Base-by-base conservation (phyloP, 2,888 invertebrate species). In the Himalopsyche kuldschensis region DNA sequence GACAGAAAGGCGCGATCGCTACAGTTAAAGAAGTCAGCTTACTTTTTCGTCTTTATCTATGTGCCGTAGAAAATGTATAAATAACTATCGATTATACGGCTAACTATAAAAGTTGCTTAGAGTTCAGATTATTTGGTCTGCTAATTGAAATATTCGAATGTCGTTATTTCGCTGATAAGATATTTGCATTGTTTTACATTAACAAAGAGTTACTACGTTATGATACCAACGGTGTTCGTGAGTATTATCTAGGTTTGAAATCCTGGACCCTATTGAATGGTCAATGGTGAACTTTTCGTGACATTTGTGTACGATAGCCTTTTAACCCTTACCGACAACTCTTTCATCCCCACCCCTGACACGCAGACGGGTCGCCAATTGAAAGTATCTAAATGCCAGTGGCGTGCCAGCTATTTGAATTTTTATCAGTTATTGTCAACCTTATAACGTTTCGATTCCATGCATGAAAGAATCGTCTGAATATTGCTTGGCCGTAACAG, bases 351-450 rank as follows among this genome's bases (percentile, higher is more conserved):
- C 69, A 69, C 69, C 30, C 27, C 27, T 69, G 69, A 69, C 69
- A 69, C 69, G 69, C 69, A 69, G 69, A 69, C 69, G 69, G 69
- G 69, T 69, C 69, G 69, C 69, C 69, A 69, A 69, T 69, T 69
- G 69, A 69, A 69, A 69, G 69, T 69, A 69, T 69, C 69, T 69
- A 69, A 69, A 69, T 69, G 69, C 69, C 69, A 69, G 30, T 69
- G 27, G 27, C 69, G 69, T 69, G 69, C 69, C 69, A 30, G 27
- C 30, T 30, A 69, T 69, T 69, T 69, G 69, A 69, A 69, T 69
- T 69, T 69, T 69, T 69, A 8, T 27, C 69, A 69, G 30, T 15
- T 69, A 30, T 4, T 11, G 69, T 30, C 27, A 69, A 69, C 69
- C 30, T 69, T 55, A 20, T 55, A 8, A 15, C 3, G 41, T 3